phyloP scores from a whole-genome alignment of 2,113 vertebrate species.

The Ptyas mucosa region DNA sequence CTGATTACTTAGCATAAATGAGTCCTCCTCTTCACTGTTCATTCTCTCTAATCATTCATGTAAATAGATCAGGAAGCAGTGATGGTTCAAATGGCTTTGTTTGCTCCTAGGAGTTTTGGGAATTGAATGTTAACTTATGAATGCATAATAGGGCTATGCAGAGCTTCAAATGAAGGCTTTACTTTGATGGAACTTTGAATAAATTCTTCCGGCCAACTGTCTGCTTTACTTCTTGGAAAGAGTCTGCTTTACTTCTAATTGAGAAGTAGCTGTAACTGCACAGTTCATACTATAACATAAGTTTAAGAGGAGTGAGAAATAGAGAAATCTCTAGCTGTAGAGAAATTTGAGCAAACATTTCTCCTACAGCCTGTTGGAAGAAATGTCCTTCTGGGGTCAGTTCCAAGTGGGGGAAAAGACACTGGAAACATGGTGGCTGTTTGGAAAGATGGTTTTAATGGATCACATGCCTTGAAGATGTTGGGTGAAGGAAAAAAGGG shows the following conservation, averaged over 20 bases:
- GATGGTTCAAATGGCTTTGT: not conserved
- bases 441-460: no score
- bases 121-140: not conserved
- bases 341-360: not conserved
- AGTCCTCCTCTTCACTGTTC: not conserved
- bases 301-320: not conserved
- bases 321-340: not conserved
- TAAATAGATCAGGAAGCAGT: not conserved
- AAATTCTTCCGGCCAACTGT: not conserved
- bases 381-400: no score
- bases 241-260: not conserved
- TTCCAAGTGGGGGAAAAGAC: no score
- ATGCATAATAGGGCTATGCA: not conserved
- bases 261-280: not conserved
- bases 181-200: not conserved
- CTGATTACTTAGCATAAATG: not conserved
- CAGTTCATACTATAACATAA: not conserved
- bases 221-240: not conserved
- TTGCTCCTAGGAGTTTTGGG: not conserved
- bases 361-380: not conserved
- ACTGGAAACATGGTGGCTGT: no score
- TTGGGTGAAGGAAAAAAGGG: no score
- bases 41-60: not conserved
- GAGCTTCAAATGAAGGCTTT: not conserved
- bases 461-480: no score